Evolutionary conservation across 2,113 vertebrate genomes (phyloP).

Genomic region (Archocentrus centrarchus): DNA sequence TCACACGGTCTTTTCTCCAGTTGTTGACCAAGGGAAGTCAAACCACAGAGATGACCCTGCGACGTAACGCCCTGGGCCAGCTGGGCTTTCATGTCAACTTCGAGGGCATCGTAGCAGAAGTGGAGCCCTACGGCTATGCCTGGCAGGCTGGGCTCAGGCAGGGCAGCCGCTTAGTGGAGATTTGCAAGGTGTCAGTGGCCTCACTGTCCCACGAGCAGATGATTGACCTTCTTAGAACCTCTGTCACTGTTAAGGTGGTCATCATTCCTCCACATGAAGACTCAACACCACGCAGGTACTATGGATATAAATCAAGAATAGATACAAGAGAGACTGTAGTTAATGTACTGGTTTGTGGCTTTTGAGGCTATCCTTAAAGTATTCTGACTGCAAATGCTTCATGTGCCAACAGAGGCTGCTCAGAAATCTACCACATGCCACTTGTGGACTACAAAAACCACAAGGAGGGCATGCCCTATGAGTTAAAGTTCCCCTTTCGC

Average conservation of each 20-base stretch:
- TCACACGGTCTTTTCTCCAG: slow-evolving; percentile 69
- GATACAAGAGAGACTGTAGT: not conserved
- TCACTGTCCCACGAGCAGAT: slow-evolving; percentile 96
- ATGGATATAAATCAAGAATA: not conserved
- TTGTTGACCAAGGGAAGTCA: slow-evolving; percentile 94
- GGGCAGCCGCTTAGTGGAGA: slow-evolving; percentile 95
- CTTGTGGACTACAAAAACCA: slow-evolving; percentile 94
- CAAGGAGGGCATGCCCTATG: slow-evolving; percentile 91
- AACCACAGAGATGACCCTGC: slow-evolving; percentile 94
- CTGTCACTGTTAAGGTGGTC: slow-evolving; percentile 94
- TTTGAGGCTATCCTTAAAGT: not conserved
- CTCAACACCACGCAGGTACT: slow-evolving; percentile 92
- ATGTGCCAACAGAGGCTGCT: slow-evolving; percentile 86
- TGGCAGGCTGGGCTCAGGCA: slow-evolving; percentile 96
- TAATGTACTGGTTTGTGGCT: not conserved
- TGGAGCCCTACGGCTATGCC: slow-evolving; percentile 94
- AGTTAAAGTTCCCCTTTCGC: slow-evolving; percentile 95
- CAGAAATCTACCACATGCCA: slow-evolving; percentile 94
- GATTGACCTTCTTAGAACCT: slow-evolving; percentile 95
- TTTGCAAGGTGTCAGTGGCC: slow-evolving; percentile 95
- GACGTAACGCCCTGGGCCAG: slow-evolving; percentile 93
- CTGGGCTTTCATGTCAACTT: slow-evolving; percentile 98
- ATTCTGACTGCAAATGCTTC: slow-evolving; percentile 2
- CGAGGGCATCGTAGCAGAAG: slow-evolving; percentile 95
- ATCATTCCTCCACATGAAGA: slow-evolving; percentile 95